Evolutionary conservation across 2,888 invertebrate species (phyloP), one percentile per base, ranked within the genome.

Genomic region (Erpobdella octoculata): DNA sequence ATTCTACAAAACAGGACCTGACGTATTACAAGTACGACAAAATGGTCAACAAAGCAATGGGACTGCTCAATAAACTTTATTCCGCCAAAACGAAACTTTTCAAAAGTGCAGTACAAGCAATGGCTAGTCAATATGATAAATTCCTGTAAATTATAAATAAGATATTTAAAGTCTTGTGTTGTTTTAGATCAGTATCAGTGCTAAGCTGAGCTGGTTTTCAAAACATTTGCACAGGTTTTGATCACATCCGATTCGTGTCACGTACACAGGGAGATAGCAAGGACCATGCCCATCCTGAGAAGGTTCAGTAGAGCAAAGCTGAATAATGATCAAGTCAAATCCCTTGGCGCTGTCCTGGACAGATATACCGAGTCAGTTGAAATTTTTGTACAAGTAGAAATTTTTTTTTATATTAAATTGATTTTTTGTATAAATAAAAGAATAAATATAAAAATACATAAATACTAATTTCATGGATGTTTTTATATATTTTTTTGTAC

Each of bases 331-430:
- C 82, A 82, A 74, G 81, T 81, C 53, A 75, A 79, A 41, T 77
- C 81, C 25, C 80, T 81, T 79, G 78, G 79, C 58, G 80, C 79
- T 67, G 81, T 81, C 18, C 78, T 82, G 38, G 81, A 81, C 70
- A 79, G 81, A 74, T 76, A 81, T 36, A 80, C 80, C 37, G 81
- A 81, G 82, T 82, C 76, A 75, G 80, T 53, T 8, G 28, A 53
- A 15, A n/a, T 25, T 18, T 41, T 18, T 21, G 28, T 53, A 53
- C 53, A 53, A 8, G 1, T 25, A 18, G 18, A n/a, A n/a, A n/a
- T n/a, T n/a, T n/a, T n/a, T n/a, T n/a, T n/a, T n/a, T n/a, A n/a
- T n/a, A n/a, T n/a, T n/a, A n/a, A n/a, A n/a, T n/a, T n/a, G n/a
- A n/a, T n/a, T n/a, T n/a, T n/a, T n/a, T n/a, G n/a, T n/a, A n/a